A percentile compares a stretch with the other conserved stretches of the same genome.
Evolutionary conservation across 2,888 invertebrate species (phyloP).

Genomic region (Timema cristinae): DNA sequence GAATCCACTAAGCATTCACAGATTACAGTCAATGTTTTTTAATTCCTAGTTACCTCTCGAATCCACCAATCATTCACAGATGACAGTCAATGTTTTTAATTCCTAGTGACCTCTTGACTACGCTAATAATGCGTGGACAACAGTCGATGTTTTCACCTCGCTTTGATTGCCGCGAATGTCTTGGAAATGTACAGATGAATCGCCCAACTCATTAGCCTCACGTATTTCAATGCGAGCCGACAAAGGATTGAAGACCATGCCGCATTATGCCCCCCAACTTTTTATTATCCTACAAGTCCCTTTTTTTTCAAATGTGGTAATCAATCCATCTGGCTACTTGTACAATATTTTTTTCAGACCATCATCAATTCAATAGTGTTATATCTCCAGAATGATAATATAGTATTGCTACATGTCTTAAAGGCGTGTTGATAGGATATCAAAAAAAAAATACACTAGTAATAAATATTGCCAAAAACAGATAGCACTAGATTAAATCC

Average conservation of each 20-base stretch:
- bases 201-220: conserved; percentile 29
- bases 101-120: too few species aligned
- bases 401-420: too few species aligned
- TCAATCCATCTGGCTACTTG: conserved; percentile 30
- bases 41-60: too few species aligned
- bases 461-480: too few species aligned
- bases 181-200: conserved; percentile 22
- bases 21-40: too few species aligned
- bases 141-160: conserved; percentile 20
- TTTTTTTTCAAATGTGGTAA: conserved; percentile 23
- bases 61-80: too few species aligned
- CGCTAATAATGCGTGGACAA: too few species aligned
- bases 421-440: too few species aligned
- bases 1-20: too few species aligned
- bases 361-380: not conserved
- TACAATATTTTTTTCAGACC: conserved; percentile 1
- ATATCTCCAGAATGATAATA: not conserved
- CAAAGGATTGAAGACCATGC: conserved; percentile 28
- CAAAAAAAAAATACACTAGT: too few species aligned
- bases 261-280: conserved; percentile 27
- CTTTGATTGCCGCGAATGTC: conserved; percentile 7
- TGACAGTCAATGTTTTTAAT: too few species aligned
- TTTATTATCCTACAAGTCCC: conserved; percentile 19
- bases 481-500: too few species aligned
- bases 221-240: conserved; percentile 25